Percentiles rank a stretch among this genome's conserved stretches.
Conservation (phyloP, 2,888 invertebrate species). For the Pasiphila rectangulata region DNA sequence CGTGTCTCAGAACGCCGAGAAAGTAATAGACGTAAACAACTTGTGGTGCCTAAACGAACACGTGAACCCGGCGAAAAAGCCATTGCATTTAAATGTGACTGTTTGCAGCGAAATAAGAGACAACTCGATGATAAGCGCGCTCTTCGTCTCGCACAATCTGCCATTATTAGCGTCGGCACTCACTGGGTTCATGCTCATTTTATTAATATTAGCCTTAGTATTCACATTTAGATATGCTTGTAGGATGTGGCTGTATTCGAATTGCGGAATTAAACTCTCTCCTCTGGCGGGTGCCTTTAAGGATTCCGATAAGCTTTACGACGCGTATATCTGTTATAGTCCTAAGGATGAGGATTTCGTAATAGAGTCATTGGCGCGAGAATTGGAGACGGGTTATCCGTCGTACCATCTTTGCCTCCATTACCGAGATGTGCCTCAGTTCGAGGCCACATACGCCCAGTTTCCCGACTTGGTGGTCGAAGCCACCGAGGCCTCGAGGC, state of each 20-base stretch:
- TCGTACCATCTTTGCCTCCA: slow-evolving; percentile 93
- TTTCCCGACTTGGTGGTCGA: slow-evolving; percentile 89
- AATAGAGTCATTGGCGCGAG: slow-evolving; percentile 90
- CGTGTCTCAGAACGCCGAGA: slow-evolving; percentile 89
- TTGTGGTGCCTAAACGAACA: slow-evolving; percentile 89
- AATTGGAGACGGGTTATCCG: slow-evolving; percentile 90
- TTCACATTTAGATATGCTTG: slow-evolving; percentile 93
- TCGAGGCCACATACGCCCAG: slow-evolving; percentile 85
- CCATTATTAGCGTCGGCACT: slow-evolving; percentile 90
- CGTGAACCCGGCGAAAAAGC: slow-evolving; percentile 84
- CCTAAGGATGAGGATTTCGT: slow-evolving; percentile 96
- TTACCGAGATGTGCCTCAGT: slow-evolving; percentile 90
- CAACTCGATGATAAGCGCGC: slow-evolving; percentile 88
- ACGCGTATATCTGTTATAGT: slow-evolving; percentile 96
- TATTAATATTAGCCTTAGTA: slow-evolving; percentile 88
- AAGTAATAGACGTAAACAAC: slow-evolving; percentile 86
- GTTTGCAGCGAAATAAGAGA: slow-evolving; percentile 92
- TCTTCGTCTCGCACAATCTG: slow-evolving; percentile 90
- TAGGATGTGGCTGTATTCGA: slow-evolving; percentile 93
- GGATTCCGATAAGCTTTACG: slow-evolving; percentile 93
- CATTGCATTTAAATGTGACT: slow-evolving; percentile 90
- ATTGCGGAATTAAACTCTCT: slow-evolving; percentile 91
- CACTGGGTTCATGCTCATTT: slow-evolving; percentile 87
- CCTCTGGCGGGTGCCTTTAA: slow-evolving; percentile 86
- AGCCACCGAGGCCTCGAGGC: slow-evolving; percentile 92